These are phyloP conservation scores for Danio albolineatus DNA, from an alignment of 2,797 vertebrate species.

Conservation along the genomic window DNA sequence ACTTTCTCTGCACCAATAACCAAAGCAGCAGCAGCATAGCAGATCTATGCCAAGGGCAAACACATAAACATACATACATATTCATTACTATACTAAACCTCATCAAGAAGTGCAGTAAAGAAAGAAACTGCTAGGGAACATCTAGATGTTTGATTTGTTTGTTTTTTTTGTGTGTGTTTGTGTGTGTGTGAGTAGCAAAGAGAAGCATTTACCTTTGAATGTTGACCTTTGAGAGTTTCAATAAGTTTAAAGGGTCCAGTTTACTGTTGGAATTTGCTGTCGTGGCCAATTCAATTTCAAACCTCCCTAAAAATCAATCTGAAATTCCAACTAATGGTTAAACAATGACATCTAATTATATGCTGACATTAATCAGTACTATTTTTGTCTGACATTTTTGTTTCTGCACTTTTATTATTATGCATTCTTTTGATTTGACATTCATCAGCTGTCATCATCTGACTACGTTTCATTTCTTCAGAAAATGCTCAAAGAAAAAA, in stretches of 20 bases:
- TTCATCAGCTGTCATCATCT: constrained; percentile 9
- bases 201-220: background rate
- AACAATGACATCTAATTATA: background rate
- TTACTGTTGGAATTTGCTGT: background rate
- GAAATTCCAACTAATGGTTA: background rate
- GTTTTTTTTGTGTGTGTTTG: too few species aligned
- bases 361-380: background rate
- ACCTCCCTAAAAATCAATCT: too few species aligned
- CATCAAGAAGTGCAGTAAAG: too few species aligned
- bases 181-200: too few species aligned
- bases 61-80: too few species aligned
- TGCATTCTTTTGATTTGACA: constrained; percentile 1
- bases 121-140: too few species aligned
- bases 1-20: too few species aligned
- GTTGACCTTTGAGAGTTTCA: background rate
- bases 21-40: too few species aligned
- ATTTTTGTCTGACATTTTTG: background rate
- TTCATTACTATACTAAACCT: too few species aligned
- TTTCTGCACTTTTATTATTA: background rate
- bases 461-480: constrained; percentile 3
- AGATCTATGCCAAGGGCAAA: too few species aligned
- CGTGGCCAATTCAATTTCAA: background rate
- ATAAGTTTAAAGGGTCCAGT: background rate
- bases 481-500: constrained; percentile 33
- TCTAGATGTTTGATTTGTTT: too few species aligned